A percentile compares a stretch with the other conserved stretches of the same genome.
Evolutionary conservation across 2,113 vertebrate genomes (phyloP).

Genomic region (Lampris incognitus): DNA sequence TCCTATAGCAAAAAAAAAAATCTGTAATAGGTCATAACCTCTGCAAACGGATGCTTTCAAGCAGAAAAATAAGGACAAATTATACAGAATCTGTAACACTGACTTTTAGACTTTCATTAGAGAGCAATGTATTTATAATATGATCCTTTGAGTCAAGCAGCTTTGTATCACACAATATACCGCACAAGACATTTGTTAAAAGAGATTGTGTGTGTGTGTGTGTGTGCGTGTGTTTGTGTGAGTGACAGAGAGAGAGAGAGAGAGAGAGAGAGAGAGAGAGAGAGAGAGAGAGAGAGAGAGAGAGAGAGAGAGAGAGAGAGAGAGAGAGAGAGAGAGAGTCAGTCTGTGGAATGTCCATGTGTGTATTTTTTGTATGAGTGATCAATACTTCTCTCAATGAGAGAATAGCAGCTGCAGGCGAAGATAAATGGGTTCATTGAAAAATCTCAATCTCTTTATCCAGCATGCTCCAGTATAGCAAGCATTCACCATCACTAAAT

Average conservation of each 20-base stretch:
- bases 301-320: conserved; percentile 22
- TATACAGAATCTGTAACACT: neutral
- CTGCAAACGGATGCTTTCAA: too few species aligned
- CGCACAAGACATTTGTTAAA: conserved; percentile 5
- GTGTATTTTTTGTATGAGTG: neutral
- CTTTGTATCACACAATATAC: conserved; percentile 25
- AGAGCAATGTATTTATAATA: conserved; percentile 15
- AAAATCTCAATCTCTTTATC: conserved; percentile 68
- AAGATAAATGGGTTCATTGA: conserved; percentile 64
- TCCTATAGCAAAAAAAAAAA: too few species aligned
- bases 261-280: conserved; percentile 8
- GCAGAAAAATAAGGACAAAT: too few species aligned
- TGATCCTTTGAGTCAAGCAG: conserved; percentile 23
- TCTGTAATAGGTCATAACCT: too few species aligned
- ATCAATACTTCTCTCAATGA: conserved; percentile 61
- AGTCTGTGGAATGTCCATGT: neutral
- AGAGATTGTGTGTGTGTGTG: neutral
- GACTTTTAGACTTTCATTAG: conserved; percentile 28
- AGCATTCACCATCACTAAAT: conserved; percentile 58
- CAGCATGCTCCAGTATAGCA: conserved; percentile 45
- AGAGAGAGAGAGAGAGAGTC: neutral
- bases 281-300: neutral
- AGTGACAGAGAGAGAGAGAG: neutral
- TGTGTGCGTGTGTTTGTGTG: too few species aligned
- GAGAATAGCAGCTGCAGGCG: conserved; percentile 44